Evolutionary conservation across 2,888 invertebrate species (phyloP), one percentile per base, ranked within the genome.

Genomic region (Pterostichus madidus): DNA sequence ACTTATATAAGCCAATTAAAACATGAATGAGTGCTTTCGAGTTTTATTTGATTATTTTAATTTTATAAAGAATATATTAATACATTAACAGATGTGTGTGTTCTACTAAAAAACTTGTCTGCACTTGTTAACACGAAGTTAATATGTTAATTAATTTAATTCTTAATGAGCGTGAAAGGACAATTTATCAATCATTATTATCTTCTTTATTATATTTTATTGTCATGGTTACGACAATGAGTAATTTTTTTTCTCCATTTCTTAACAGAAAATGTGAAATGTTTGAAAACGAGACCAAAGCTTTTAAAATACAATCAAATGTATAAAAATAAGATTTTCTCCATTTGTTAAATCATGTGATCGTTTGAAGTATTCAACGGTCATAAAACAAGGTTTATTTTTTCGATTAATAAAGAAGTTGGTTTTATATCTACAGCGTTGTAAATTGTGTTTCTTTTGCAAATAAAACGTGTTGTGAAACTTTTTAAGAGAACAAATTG

Each of bases 401-500:
- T 39, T 39, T 39, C 39, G 39, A 39, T 39, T 39, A 39, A 39
- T 39, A 39, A 39, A 39, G 39, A 7, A 39, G 39, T 1, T 39
- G 39, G 39, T 39, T 39, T 39, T 39, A 39, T 39, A 7, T 8
- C 39, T 39, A 6, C 39, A 39, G 39, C 39, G 39, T 39, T 39
- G 68, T 71, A 44, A 44, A 71, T 39, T 39, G 68, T 71, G 39
- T 17, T 44, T 71, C 15, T 71, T 71, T 17, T 44, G 44, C n/a
- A 17, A 39, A 44, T 46, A 71, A 64, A 71, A 71, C 44, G 44
- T 71, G 68, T 71, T 44, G 44, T n/a, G 13, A 64, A 64, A 64
- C 32, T 64, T 64, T 49, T 64, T 64, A 35, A 64, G 35, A 64
- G n/a, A 64, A 64, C 64, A 71, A 71, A 44, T 71, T 71, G 17